Evolutionary conservation across 2,888 invertebrate species (phyloP), one percentile per base, ranked within the genome.

Genomic region (Drosophila rubida): DNA sequence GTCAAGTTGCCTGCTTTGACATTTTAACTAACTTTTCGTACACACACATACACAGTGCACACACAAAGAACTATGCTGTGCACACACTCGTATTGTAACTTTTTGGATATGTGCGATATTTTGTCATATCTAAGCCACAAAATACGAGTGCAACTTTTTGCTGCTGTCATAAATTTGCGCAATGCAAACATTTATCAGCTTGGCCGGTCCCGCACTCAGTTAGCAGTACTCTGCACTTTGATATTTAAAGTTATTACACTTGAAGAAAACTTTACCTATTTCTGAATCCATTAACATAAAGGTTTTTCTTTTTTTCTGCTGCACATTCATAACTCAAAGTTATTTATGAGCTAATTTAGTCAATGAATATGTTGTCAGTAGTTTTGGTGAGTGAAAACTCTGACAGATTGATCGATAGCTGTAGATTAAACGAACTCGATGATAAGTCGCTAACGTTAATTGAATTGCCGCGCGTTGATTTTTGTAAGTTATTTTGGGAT

Each of bases 121-220:
- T 85, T 80, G 82, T 80, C 82, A 78, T 80, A 82, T 85, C 85
- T 82, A 70, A 84, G 70, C 85, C 85, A 80, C 80, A 81, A 66
- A 79, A 73, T 80, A 75, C 67, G 78, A 78, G 72, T 65, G 75
- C 63, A 75, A 85, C 78, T 85, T 81, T 84, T 79, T 81, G 74
- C 64, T 67, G 59, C 75, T 85, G 80, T 82, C 82, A 80, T 85
- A 85, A 82, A 85, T 82, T 82, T 82, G 70, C 65, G 75, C 80
- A 73, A 82, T 60, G 82, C 80, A 85, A 85, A 82, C 78, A 82
- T 82, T 85, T 82, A 82, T 85, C 82, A 85, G 85, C 63, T 51
- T 48, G 69, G 51, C 68, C 61, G 73, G 72, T 71, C 61, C 25
- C 60, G 41, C 57, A 57, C 50, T 60, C 51, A 54, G 42, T 57